These are phyloP conservation scores for Dendrocincla tyrannina DNA, from an alignment of 2,797 vertebrate species.

Conservation along the genomic window DNA sequence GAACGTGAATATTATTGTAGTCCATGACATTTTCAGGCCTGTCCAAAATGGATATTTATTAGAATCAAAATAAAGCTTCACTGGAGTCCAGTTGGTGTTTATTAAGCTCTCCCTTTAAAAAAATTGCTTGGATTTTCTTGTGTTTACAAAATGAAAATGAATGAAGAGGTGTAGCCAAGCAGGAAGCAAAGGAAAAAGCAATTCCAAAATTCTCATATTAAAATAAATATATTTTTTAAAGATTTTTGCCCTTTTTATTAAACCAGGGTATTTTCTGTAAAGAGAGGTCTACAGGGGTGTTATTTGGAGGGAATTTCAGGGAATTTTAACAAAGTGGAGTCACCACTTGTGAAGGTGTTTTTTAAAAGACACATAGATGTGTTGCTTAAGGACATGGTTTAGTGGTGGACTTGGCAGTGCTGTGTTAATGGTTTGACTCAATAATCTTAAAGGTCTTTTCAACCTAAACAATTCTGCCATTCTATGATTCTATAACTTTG, in stretches of 20 bases:
- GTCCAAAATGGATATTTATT: not conserved
- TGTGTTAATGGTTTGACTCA: not conserved
- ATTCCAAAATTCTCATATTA: not conserved
- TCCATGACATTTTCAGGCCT: not conserved
- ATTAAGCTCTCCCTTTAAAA: not conserved
- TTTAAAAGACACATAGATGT: not conserved
- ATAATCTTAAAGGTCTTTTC: not conserved
- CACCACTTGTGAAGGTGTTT: accelerated
- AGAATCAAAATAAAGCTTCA: not conserved
- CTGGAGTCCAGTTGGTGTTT: constrained; percentile 58
- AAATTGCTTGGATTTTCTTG: not conserved
- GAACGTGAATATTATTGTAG: not conserved
- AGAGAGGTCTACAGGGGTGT: not conserved
- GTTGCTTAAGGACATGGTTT: not conserved
- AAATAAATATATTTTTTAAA: accelerated
- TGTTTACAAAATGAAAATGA: not conserved
- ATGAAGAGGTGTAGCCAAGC: not conserved
- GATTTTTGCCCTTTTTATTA: not conserved
- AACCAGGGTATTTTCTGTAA: not conserved
- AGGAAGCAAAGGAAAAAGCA: not conserved
- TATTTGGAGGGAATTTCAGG: not conserved
- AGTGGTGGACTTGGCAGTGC: not conserved
- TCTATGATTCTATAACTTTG: not conserved
- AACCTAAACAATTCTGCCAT: not conserved
- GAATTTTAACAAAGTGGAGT: not conserved